Evolutionary conservation across 2,113 vertebrate genomes (phyloP), one percentile per base, ranked within the genome.

Genomic region (Caretta caretta): DNA sequence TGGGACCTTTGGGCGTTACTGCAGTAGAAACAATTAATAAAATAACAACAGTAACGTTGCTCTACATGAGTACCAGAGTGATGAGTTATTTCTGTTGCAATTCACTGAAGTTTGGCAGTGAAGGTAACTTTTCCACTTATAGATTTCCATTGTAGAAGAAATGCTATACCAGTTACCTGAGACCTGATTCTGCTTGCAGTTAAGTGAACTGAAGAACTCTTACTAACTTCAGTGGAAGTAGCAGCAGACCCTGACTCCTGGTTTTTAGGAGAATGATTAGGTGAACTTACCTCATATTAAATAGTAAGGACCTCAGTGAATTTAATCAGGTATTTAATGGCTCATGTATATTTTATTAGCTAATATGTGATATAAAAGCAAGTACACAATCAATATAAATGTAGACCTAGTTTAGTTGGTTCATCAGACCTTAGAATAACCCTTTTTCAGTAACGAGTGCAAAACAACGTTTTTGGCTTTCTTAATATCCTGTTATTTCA

Each of bases 81-180:
- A 80, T 65, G 83, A 56, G 29, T 94, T 95, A 83, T 83, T 97
- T 91, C 84, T 93, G 80, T 54, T 96, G 84, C 75, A 86, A 75
- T 81, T 96, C 48, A 82, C 84, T 81, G 57, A 89, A 93, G 19
- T 90, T 94, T 87, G 94, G 79, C 56, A 86, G 76, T 53, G 24
- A 93, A 76, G 54, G 5, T 76, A 79, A 90, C 65, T 92, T 90
- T 90, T 89, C 46, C 75, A 87, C 54, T 86, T 69, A 22, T 17
- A 80, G 53, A 8, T 25, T 69, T 89, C 87, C 96, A 27, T 72
- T 62, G 12, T 11, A 80, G 48, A 76, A 1, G 0, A 87, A 29
- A 42, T 83, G 49, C 86, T 90, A 89, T 13, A 90, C 81, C 27
- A 82, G 24, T 42, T 93, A 0, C 87, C 80, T 90, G 7, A 56